phyloP scores from a whole-genome alignment of 2,888 invertebrate genomes.

The Netelia melanura region DNA sequence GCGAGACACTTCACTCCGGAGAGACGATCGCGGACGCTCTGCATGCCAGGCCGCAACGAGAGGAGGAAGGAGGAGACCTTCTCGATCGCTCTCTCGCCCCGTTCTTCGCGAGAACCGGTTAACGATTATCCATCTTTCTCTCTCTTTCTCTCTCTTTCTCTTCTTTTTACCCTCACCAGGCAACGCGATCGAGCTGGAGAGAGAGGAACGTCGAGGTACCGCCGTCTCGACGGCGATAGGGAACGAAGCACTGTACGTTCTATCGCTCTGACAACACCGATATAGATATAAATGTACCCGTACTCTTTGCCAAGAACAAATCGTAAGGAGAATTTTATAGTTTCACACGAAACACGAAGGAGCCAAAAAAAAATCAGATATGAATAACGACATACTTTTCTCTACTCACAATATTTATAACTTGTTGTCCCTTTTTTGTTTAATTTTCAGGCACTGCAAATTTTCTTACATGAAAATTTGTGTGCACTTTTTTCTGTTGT shows the following conservation, averaged over 20 bases:
- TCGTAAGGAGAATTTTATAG: neutral
- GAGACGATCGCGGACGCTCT: constrained; percentile 74
- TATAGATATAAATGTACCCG: neutral
- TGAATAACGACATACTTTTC: neutral
- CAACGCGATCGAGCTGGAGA: constrained; percentile 16
- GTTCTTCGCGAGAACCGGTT: constrained; percentile 64
- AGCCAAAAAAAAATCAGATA: neutral
- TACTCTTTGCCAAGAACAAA: neutral
- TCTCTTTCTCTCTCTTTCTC: constrained; percentile 36
- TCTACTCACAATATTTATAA: constrained; percentile 8
- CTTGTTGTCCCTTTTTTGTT: too few relatives aligned
- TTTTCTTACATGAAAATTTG: too few relatives aligned
- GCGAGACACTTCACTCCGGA: constrained; percentile 64
- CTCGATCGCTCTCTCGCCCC: constrained; percentile 50
- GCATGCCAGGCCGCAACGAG: constrained; percentile 77
- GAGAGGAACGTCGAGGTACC: constrained; percentile 20
- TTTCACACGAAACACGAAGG: neutral
- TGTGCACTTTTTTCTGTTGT: too few relatives aligned
- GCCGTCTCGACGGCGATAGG: constrained; percentile 29
- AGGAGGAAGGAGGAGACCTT: constrained; percentile 62
- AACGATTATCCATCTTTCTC: constrained; percentile 53
- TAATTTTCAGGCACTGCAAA: too few relatives aligned
- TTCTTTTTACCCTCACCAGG: constrained; percentile 57
- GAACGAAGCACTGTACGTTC: constrained; percentile 46
- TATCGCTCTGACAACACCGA: constrained; percentile 40